phyloP scores from a whole-genome alignment of 2,113 vertebrate species.

The Eulemur rufifrons region DNA sequence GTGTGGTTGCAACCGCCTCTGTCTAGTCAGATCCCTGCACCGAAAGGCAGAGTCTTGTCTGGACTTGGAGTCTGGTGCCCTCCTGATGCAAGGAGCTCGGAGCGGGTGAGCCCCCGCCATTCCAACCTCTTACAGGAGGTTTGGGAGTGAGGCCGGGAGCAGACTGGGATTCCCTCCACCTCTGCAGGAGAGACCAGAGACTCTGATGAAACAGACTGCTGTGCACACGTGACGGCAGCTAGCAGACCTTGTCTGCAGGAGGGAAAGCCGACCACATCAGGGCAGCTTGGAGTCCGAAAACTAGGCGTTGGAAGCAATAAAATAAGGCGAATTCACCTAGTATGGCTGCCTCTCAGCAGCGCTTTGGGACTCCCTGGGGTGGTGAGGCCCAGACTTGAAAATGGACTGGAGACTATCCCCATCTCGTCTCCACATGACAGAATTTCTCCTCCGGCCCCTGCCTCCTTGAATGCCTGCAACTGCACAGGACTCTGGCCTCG shows the following conservation, averaged over 20 bases:
- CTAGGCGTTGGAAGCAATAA: background rate
- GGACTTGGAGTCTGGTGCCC: background rate
- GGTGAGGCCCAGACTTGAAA: background rate
- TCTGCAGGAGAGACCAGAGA: background rate
- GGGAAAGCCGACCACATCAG: background rate
- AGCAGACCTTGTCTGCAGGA: background rate
- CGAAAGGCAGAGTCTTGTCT: background rate
- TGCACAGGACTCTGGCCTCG: background rate
- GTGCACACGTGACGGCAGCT: background rate
- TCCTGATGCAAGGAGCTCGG: background rate
- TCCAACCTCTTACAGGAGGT: background rate
- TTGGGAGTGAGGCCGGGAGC: background rate
- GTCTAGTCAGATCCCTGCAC: background rate
- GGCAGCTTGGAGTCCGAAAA: background rate
- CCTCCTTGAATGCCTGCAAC: background rate
- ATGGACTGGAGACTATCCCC: background rate
- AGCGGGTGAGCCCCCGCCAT: background rate
- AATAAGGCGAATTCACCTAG: background rate
- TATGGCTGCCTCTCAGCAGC: background rate
- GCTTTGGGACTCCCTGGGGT: background rate
- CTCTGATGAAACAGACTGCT: background rate
- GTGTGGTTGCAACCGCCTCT: rapidly evolving
- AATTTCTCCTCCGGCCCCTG: background rate
- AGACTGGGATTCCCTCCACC: background rate
- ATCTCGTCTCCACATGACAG: background rate